phyloP scores from a whole-genome alignment of 1,140 invertebrate species.

The Sitobion miscanthi region DNA sequence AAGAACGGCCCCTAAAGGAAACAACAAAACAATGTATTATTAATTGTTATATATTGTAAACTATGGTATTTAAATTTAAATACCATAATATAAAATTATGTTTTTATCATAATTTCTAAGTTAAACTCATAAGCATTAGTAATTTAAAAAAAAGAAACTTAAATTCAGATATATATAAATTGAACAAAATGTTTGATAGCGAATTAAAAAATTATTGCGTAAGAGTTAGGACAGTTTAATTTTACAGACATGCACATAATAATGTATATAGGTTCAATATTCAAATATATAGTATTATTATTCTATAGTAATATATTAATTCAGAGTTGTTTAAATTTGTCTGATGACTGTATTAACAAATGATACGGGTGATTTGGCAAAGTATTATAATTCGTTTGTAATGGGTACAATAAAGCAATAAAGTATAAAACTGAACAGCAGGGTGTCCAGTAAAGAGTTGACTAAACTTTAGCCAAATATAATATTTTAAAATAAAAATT shows the following conservation, averaged over 20 bases:
- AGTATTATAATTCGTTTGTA: background rate
- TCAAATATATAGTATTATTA: background rate
- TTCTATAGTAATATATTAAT: background rate
- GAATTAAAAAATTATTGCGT: background rate
- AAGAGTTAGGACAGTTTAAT: background rate
- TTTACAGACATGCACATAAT: background rate
- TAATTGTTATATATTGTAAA: background rate
- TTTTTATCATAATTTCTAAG: background rate
- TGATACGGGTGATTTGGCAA: background rate
- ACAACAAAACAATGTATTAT: too few species aligned
- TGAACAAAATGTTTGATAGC: background rate
- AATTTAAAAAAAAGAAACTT: background rate
- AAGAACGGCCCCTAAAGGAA: background rate
- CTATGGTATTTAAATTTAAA: background rate
- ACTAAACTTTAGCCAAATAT: background rate
- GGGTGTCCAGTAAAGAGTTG: background rate
- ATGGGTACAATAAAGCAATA: background rate
- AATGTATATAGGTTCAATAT: background rate
- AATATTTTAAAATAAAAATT: background rate
- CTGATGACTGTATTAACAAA: background rate
- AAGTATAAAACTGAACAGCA: background rate
- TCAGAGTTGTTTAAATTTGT: background rate
- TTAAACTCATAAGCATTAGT: background rate
- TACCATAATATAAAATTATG: background rate
- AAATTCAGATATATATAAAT: background rate